Base-by-base conservation (phyloP, 2,888 invertebrate species). In the Tiliacea aurago region DNA sequence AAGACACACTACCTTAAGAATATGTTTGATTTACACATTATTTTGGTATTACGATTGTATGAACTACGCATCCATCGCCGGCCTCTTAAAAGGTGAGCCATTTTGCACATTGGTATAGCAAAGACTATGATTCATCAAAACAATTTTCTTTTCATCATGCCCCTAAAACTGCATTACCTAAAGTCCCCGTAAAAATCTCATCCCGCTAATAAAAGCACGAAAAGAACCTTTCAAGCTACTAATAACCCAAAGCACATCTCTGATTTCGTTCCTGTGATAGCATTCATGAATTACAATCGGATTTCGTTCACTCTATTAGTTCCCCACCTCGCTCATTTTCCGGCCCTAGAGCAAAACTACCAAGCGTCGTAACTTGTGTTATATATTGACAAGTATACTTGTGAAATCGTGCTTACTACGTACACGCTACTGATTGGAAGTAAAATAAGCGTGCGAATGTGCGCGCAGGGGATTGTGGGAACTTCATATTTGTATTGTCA, bases 321-420 rank as follows among this genome's bases (percentile, higher is more conserved):
- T 53, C 47, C 28, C n/a, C 37, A 66, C 53, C 53, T 74, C 84
- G 87, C 81, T 74, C 59, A 72, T 73, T 85, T 81, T n/a, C n/a
- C 72, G 61, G 77, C 81, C 70, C 73, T 20, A 70, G 23, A 56
- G 45, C 61, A 67, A 67, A 79, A 77, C 78, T 83, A 85, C 74
- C 74, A 69, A 74, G 69, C 66, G 41, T 9, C 63, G 86, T 79
- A 78, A 84, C 85, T 84, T 84, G 74, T 78, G 78, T 85, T 85
- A 75, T 84, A 78, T 86, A 86, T 86, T 86, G 84, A 87, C 86
- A 87, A 77, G 75, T 71, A 68, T 75, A 80, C 78, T 75, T 77
- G 84, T 86, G 87, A 83, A 79, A 81, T 85, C 73, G 84, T 78
- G 86, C 87, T 86, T 81, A 76, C 84, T 74, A 77, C 76, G 43